Evolutionary conservation across 2,888 invertebrate species (phyloP), one percentile per base, ranked within the genome.

Genomic region (Melangyna quadrimaculata): DNA sequence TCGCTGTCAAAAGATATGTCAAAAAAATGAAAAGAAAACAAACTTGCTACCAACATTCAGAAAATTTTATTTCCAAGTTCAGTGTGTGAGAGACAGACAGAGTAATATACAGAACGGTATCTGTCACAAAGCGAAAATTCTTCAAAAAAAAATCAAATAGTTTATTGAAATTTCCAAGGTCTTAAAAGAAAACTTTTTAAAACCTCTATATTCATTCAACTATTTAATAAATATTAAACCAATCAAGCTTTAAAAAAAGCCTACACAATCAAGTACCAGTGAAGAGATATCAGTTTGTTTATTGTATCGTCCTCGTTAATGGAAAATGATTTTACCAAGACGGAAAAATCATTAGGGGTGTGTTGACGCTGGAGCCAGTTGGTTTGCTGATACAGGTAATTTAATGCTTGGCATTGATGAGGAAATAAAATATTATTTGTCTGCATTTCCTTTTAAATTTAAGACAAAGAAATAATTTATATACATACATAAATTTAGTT

Each of bases 341-440:
- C 70, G 80, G 81, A 81, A 81, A 86, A 86, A 80, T 86, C 77
- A 86, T 86, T 86, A 86, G 63, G 71, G 80, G 86, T 81, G 86
- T 86, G 86, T 86, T 81, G 69, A 77, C 70, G 80, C 63, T 77
- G 65, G 81, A 74, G 79, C 86, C 73, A 81, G 51, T 86, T 78
- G 86, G 78, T 86, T 86, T 86, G 81, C 86, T 81, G 86, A 77
- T 86, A 78, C 80, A 86, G 86, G 86, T 86, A 80, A 80, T 22
- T 6, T 19, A 29, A 17, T 57, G 3, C 27, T 55, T 32, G 14
- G 24, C 14, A 57, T 57, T 22, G 8, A 57, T 59, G 5, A 48
- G 55, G 29, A 57, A 48, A 43, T 55, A 57, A 43, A 59, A n/a
- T n/a, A n/a, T n/a, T 51, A 27, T 24, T 14, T 6, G 0, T 14